Percentiles rank a stretch among this genome's conserved stretches.
phyloP scores from a whole-genome alignment of 2,797 vertebrate species.

The Microctenopoma stevenorrisi region DNA sequence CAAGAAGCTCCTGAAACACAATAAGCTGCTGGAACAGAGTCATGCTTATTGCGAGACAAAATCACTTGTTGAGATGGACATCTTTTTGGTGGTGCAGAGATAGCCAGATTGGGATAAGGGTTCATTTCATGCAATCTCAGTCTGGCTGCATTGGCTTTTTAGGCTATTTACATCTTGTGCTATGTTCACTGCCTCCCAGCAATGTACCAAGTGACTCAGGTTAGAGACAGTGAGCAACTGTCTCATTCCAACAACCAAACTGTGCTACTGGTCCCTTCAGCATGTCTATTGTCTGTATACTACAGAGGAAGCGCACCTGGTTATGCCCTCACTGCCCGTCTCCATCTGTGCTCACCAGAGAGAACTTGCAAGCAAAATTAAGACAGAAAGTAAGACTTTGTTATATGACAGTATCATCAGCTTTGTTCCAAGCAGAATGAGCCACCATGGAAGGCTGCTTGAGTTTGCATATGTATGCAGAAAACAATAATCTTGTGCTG shows the following conservation, averaged over 20 bases:
- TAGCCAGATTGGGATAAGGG: conserved; percentile 64
- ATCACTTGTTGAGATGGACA: conserved; percentile 64
- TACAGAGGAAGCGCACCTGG: conserved; percentile 89
- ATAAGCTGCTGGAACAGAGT: conserved; percentile 19
- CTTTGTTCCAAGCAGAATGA: conserved; percentile 76
- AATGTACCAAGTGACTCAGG: conserved; percentile 73
- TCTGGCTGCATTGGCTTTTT: conserved; percentile 69
- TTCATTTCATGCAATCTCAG: conserved; percentile 76
- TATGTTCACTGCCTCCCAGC: conserved; percentile 67
- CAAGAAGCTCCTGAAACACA: conserved; percentile 5
- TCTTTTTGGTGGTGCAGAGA: conserved; percentile 64
- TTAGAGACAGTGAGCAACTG: conserved; percentile 66
- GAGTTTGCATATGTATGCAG: conserved; percentile 74
- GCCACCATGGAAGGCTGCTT: conserved; percentile 64
- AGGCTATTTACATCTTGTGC: conserved; percentile 67
- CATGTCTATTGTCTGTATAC: conserved; percentile 88
- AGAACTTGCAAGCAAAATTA: conserved; percentile 91
- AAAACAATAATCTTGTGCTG: conserved; percentile 67
- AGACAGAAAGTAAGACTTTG: conserved; percentile 89
- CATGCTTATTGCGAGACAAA: conserved; percentile 27
- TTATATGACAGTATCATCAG: conserved; percentile 81
- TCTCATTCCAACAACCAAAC: conserved; percentile 70
- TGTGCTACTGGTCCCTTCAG: conserved; percentile 82
- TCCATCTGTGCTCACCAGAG: conserved; percentile 90
- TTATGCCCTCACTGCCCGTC: conserved; percentile 89